A percentile compares a stretch with the other conserved stretches of the same genome.
Evolutionary conservation across 2,113 vertebrate species (phyloP).

Genomic region (Catagonus wagneri): DNA sequence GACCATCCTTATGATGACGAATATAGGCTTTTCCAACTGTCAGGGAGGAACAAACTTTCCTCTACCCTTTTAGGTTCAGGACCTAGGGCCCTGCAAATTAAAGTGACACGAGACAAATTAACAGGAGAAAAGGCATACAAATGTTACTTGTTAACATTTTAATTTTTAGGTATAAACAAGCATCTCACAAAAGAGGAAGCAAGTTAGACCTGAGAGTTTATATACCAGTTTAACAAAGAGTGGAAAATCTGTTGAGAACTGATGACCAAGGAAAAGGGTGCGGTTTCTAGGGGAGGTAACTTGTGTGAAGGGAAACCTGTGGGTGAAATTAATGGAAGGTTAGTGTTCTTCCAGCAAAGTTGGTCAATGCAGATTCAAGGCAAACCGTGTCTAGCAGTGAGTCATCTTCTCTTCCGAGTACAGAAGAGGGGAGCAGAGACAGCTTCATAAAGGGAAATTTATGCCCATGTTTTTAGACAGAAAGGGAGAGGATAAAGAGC

Average conservation of each 20-base stretch:
- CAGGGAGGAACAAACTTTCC: neutral
- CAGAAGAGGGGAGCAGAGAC: too few species aligned
- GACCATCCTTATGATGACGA: neutral
- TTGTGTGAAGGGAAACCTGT: neutral
- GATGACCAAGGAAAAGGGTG: neutral
- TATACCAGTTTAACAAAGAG: neutral
- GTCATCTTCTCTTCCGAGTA: neutral
- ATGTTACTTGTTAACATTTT: neutral
- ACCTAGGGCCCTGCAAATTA: neutral
- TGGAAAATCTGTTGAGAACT: neutral
- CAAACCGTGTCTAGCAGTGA: accelerated
- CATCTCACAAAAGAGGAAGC: neutral
- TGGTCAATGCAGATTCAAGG: neutral
- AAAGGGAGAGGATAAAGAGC: neutral
- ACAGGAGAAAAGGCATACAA: neutral
- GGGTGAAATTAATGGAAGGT: neutral
- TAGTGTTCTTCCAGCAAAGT: neutral
- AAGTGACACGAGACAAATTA: neutral
- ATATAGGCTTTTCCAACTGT: neutral
- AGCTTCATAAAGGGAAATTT: neutral
- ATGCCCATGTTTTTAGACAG: neutral
- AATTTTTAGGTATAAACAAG: neutral
- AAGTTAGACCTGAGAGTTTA: neutral
- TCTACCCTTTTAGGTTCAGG: neutral
- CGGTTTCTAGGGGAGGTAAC: neutral